phyloP scores from a whole-genome alignment of 2,113 vertebrate genomes.

The Odocoileus virginianus region DNA sequence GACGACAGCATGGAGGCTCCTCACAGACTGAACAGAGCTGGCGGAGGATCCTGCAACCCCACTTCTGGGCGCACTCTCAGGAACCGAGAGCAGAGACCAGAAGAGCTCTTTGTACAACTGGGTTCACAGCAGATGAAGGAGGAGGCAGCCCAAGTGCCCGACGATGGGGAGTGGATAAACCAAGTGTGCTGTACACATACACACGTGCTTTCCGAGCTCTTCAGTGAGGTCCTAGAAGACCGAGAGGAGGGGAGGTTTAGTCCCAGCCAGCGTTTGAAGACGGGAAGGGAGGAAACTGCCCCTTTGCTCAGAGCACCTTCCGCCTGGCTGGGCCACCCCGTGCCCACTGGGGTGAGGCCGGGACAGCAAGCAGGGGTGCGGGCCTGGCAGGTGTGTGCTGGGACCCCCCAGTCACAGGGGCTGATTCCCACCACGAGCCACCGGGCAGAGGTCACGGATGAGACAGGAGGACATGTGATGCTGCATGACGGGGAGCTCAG shows the following conservation, averaged over 20 bases:
- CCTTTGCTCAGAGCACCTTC: background rate
- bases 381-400: background rate
- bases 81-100: background rate
- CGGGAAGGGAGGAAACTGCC: too few species aligned
- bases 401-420: too few species aligned
- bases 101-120: too few species aligned
- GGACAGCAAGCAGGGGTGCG: background rate
- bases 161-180: rapidly evolving
- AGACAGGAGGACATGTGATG: rapidly evolving
- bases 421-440: too few species aligned
- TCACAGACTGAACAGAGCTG: rapidly evolving
- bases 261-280: too few species aligned
- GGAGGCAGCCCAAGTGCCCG: background rate
- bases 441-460: rapidly evolving
- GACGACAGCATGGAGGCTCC: rapidly evolving
- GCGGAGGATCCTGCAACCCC: rapidly evolving
- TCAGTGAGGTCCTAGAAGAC: background rate
- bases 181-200: background rate
- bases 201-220: background rate
- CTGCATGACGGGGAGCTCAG: background rate
- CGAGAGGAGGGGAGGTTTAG: background rate
- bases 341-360: rapidly evolving
- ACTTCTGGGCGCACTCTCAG: background rate
- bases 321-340: rapidly evolving
- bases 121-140: background rate